Percentiles rank a stretch among this genome's conserved stretches.
Evolutionary conservation across 2,113 vertebrate species (phyloP).

Genomic region (Cricetomys ansorgei): DNA sequence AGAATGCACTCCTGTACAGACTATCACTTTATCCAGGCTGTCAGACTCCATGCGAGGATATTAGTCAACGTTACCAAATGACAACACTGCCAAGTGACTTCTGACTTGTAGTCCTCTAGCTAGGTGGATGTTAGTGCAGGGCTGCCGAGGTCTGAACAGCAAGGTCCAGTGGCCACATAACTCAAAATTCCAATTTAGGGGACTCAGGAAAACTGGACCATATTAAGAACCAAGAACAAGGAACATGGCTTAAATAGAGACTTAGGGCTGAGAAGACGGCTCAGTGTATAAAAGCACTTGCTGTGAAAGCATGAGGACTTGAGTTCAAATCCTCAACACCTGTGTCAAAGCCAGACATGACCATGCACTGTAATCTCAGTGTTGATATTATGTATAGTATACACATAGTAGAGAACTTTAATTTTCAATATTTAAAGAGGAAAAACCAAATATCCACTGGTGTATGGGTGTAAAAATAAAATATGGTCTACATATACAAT

Average conservation of each 20-base stretch:
- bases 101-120: neutral
- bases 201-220: neutral
- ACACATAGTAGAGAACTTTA: neutral
- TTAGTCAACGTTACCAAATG: neutral
- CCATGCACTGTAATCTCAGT: neutral
- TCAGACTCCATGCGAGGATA: neutral
- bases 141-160: neutral
- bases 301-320: neutral
- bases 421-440: neutral
- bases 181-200: neutral
- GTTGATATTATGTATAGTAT: neutral
- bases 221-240: neutral
- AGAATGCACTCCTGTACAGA: neutral
- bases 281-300: neutral
- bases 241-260: neutral
- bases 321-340: neutral
- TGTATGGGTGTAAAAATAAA: neutral
- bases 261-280: too few relatives aligned
- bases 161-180: neutral
- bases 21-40: neutral
- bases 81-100: neutral
- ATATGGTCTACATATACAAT: neutral
- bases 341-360: neutral
- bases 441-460: neutral
- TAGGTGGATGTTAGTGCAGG: neutral